Conservation (phyloP, 2,113 vertebrate species). For the Macrotis lagotis region DNA sequence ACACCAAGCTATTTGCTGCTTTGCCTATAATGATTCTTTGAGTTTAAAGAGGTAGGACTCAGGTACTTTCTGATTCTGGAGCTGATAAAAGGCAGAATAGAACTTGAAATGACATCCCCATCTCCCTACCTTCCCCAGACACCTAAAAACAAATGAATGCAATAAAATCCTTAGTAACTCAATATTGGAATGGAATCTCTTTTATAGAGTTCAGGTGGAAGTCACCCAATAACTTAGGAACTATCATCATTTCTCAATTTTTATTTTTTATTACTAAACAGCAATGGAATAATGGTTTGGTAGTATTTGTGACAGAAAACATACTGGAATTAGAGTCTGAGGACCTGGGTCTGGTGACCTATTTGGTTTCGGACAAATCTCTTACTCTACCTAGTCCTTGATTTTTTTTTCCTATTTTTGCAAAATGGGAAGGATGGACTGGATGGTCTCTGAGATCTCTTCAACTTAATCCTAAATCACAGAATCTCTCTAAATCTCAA, state of each 20-base stretch:
- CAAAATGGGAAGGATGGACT: background rate
- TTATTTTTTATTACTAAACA: background rate
- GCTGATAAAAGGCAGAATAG: constrained; percentile 27
- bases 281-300: background rate
- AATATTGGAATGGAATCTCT: background rate
- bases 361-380: background rate
- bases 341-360: background rate
- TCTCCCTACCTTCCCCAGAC: background rate
- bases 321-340: background rate
- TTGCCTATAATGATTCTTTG: constrained; percentile 45
- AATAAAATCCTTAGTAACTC: constrained; percentile 1
- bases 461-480: background rate
- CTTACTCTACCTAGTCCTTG: background rate
- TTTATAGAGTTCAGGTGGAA: background rate
- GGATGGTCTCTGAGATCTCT: background rate
- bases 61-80: background rate
- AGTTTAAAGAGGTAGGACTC: constrained; percentile 60
- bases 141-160: background rate
- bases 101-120: constrained; percentile 30
- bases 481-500: background rate
- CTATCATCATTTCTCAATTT: background rate
- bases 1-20: constrained; percentile 24
- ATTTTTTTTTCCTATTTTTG: too few species aligned
- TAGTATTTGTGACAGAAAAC: background rate
- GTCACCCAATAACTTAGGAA: background rate